Base-by-base conservation (phyloP, 2,113 vertebrate genomes). In the Macheiramphus alcinus region DNA sequence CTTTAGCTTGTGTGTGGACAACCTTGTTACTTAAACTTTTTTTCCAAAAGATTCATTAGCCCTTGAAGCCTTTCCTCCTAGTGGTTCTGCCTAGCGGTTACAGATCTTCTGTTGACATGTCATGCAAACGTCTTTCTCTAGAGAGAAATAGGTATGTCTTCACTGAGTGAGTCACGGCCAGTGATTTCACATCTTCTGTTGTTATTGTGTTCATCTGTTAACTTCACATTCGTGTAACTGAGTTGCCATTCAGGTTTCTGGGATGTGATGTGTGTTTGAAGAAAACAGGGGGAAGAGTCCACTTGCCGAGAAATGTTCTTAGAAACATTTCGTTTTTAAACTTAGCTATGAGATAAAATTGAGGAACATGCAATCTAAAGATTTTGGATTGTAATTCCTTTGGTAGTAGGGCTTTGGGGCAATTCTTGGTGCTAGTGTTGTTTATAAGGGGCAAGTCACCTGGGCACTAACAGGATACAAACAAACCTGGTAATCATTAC, bases 351-450 rank as follows among this genome's bases (percentile, higher is more conserved):
- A 70, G 71, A 16, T 80, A 70, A 26, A 38, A 4, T 9, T 40
- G 65, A 75, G 16, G 19, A 73, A 59, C 0, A 0, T 0, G 0
- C 14, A 58, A 10, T 63, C 27, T 56, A 7, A 86, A 36, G n/a
- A 29, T 29, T 70, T 62, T 32, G 48, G 40, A 7, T 55, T 21
- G 29, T 16, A 11, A 29, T 34, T 90, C 23, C 11, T 74, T 53
- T 43, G 26, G 31, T 31, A 36, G 14, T 3, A n/a, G 53, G 45
- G 42, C 10, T 80, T 89, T 9, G 40, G 38, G 58, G n/a, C 17
- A 76, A 17, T 58, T 88, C 59, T 53, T 73, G 61, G 9, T 81
- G 76, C 31, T 45, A 2, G 8, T 52, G 40, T 14, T 14, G 6
- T 65, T 92, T 55, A 26, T 65, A n/a, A 76, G 22, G n/a, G 23